Percentiles rank a stretch among this genome's conserved stretches.
These are phyloP conservation scores for Aleiodes leptofemur DNA, from an alignment of 2,888 invertebrate genomes.

Conservation along the genomic window DNA sequence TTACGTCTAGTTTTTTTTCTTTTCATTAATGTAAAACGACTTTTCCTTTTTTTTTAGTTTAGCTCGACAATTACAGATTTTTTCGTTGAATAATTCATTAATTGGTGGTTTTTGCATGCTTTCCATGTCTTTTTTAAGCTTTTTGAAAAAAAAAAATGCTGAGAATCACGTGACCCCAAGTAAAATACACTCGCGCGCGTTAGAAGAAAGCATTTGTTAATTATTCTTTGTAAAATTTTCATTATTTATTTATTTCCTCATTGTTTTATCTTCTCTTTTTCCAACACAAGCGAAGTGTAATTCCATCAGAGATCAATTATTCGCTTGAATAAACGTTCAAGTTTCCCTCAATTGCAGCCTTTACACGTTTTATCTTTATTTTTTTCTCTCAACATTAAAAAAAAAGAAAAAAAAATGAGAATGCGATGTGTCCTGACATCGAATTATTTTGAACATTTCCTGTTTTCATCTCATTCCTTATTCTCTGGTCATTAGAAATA, in stretches of 20 bases:
- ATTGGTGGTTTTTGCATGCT: conserved; percentile 10
- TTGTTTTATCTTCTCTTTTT: not conserved
- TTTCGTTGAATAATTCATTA: conserved; percentile 41
- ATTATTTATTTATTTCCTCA: conserved; percentile 6
- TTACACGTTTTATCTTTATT: conserved; percentile 1
- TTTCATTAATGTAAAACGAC: conserved; percentile 28
- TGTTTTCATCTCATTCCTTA: not conserved
- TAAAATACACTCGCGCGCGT: not conserved
- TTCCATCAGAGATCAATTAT: not conserved
- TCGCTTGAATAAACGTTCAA: not conserved
- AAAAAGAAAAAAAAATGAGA: not conserved
- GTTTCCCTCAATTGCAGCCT: conserved; percentile 8
- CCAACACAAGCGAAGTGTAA: not conserved
- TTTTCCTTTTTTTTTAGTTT: conserved; percentile 6
- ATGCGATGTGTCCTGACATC: conserved; percentile 26
- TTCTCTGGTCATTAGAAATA: conserved; percentile 7
- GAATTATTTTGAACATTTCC: conserved; percentile 27
- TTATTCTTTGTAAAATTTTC: conserved; percentile 7
- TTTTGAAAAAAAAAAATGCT: not conserved
- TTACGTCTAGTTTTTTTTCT: conserved; percentile 50
- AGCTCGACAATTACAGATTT: conserved; percentile 34
- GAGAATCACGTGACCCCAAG: conserved; percentile 25
- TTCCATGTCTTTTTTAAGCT: conserved; percentile 52
- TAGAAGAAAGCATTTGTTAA: conserved; percentile 5
- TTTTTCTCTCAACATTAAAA: not conserved